Base-by-base conservation (phyloP, 2,113 vertebrate genomes). In the Hippocampus barbouri region DNA sequence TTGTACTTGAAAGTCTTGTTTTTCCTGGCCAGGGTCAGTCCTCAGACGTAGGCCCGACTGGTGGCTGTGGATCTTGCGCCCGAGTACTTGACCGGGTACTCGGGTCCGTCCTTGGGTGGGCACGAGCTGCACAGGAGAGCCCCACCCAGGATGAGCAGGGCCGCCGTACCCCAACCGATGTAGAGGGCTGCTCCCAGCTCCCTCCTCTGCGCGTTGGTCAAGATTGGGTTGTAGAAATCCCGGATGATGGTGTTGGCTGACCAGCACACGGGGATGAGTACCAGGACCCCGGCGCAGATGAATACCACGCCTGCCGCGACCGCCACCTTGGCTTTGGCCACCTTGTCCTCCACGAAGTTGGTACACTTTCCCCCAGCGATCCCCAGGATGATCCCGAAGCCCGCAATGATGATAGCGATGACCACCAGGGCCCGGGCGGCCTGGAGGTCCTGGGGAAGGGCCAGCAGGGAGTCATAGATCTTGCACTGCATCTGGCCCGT, bases 91-190 rank as follows among this genome's bases (percentile, higher is more conserved):
- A 90, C 70, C 1, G 82, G 89, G 60, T 92, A 89, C 72, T 96
- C 94, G 5, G 72, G 81, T 59, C 94, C 89, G 0, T 88, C 69
- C 0, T 87, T 92, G 1, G 90, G 88, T 0, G 95, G 96, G 83
- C 96, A 98, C 79, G 90, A 92, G 88, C 93, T 97, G 88, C 95
- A 96, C 7, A 98, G 93, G 45, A 97, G 89, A 0, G 30, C 93
- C 0, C 96, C 97, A 0, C 96, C 96, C 0, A 97, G 84, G 66
- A 96, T 54, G 64, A 96, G 91, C 15, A 98, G 89, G 0, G 85
- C 93, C 0, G 94, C 89, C 0, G 94, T 87, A 0, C 93, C 96
- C 93, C 94, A 98, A 86, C 97, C 97, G 1, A 98, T 87, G 68
- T 98, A 98, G 49, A 98, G 92, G 0, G 94, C 90, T 0, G 95